These are phyloP conservation scores for Spicauda simplicius DNA, from an alignment of 2,888 invertebrate genomes.

Conservation along the genomic window DNA sequence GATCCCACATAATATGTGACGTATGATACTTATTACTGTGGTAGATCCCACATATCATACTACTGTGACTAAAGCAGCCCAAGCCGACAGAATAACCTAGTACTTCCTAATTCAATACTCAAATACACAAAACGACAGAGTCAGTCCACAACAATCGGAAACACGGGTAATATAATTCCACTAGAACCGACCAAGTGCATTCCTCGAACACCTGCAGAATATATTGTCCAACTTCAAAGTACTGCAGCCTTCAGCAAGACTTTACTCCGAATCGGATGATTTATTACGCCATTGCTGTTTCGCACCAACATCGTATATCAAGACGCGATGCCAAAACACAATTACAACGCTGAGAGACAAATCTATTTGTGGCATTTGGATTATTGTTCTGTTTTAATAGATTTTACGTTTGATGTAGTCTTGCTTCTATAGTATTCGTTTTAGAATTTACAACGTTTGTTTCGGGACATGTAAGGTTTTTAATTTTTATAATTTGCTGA, in stretches of 20 bases:
- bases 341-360: constrained; percentile 20
- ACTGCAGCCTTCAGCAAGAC: constrained; percentile 2
- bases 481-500: too few species aligned
- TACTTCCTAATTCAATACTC: too few species aligned
- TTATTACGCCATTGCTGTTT: constrained; percentile 6
- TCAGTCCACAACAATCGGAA: not conserved
- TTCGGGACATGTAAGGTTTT: too few species aligned
- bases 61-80: too few species aligned
- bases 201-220: not conserved
- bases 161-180: not conserved
- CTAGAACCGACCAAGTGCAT: too few species aligned
- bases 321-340: constrained; percentile 25
- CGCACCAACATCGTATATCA: constrained; percentile 1
- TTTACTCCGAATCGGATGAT: constrained; percentile 22
- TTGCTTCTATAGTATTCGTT: not conserved
- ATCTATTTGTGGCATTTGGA: constrained; percentile 14
- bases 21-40: too few species aligned
- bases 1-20: too few species aligned
- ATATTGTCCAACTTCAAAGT: constrained; percentile 1
- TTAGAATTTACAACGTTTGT: too few species aligned
- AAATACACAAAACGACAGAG: too few species aligned
- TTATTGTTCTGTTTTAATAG: not conserved
- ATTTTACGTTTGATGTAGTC: not conserved
- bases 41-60: too few species aligned
- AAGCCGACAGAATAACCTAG: too few species aligned